A percentile compares a stretch with the other conserved stretches of the same genome.
Conservation (phyloP, 2,888 invertebrate genomes). For the Parnassius smintheus region DNA sequence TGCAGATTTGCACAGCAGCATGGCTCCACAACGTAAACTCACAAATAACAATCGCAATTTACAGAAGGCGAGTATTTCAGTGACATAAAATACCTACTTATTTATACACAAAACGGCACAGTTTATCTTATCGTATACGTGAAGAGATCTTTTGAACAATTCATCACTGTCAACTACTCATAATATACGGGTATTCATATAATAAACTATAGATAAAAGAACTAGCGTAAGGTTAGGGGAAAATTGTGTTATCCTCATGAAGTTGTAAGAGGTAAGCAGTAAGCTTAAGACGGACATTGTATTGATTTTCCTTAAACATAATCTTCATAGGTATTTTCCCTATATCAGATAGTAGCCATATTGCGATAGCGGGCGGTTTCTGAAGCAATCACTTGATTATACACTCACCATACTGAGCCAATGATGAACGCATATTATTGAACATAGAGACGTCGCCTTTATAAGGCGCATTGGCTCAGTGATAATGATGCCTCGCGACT, state of each 20-base stretch:
- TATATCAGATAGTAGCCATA: too few relatives aligned
- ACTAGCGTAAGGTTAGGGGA: conserved; percentile 24
- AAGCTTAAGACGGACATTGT: neutral
- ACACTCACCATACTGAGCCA: too few relatives aligned
- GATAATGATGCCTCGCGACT: too few relatives aligned
- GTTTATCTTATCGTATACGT: conserved; percentile 17
- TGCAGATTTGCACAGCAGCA: too few relatives aligned
- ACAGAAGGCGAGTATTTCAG: conserved; percentile 6
- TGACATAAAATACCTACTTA: conserved; percentile 15
- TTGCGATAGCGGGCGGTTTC: too few relatives aligned
- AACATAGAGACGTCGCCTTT: too few relatives aligned
- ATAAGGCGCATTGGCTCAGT: too few relatives aligned
- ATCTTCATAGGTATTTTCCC: neutral
- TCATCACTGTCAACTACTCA: conserved; percentile 21
- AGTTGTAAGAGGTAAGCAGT: conserved; percentile 14
- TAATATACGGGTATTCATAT: conserved; percentile 14
- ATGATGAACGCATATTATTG: too few relatives aligned
- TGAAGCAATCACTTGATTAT: too few relatives aligned
- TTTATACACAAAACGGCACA: conserved; percentile 18
- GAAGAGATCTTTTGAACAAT: conserved; percentile 13
- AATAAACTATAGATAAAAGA: conserved; percentile 22
- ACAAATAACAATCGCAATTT: neutral
- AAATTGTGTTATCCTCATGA: conserved; percentile 21
- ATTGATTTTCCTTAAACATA: conserved; percentile 14
- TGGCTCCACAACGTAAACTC: too few relatives aligned